Base-by-base conservation (phyloP, 2,113 vertebrate genomes). In the Entomyzon cyanotis region DNA sequence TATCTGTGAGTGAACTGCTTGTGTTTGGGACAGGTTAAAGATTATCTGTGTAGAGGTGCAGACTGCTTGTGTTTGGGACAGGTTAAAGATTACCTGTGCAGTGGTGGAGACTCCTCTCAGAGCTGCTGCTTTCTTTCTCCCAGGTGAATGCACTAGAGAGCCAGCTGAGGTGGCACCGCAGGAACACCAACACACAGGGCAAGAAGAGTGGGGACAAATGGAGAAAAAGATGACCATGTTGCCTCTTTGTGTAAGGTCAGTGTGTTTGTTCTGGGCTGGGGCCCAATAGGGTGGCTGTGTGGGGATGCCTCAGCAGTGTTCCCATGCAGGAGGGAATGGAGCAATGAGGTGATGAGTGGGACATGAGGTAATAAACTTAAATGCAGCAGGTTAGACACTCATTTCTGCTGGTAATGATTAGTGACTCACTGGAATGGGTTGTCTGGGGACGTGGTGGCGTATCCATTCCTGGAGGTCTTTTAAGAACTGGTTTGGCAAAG, bases 391-490 rank as follows among this genome's bases (percentile, higher is more conserved):
- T 81, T 69, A 96, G 93, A 44, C 93, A 70, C 63, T 81, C 3
- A 5, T 55, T 77, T 41, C 75, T 84, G 30, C 89, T 88, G 75
- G 93, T 33, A 33, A 41, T 87, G 86, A 94, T 89, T 63, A 95
- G 91, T 97, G 95, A 96, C 91, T 96, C 96, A 96, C 84, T 23
- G 73, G 76, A 94, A 59, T 25, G 86, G 64, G 89, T 28, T 95
- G 94, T 94, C 95, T 97, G 96, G 90, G 94, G 86, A 90, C 3
- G 0, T 87, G 58, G 85, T 89, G 92, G 83, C 13, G 0, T 89
- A 95, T 87, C 96, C 76, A 3, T 94, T 94, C 93, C 91, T 97
- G 94, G 96, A 97, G 94, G 93, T 89, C 93, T 65, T 90, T 81
- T 47, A 63, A 37, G 89, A 96, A 95, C 96, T 71, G 89, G 96